A percentile compares a stretch with the other conserved stretches of the same genome.
Conservation (phyloP, 2,113 vertebrate species). For the Chrysochloris asiatica region DNA sequence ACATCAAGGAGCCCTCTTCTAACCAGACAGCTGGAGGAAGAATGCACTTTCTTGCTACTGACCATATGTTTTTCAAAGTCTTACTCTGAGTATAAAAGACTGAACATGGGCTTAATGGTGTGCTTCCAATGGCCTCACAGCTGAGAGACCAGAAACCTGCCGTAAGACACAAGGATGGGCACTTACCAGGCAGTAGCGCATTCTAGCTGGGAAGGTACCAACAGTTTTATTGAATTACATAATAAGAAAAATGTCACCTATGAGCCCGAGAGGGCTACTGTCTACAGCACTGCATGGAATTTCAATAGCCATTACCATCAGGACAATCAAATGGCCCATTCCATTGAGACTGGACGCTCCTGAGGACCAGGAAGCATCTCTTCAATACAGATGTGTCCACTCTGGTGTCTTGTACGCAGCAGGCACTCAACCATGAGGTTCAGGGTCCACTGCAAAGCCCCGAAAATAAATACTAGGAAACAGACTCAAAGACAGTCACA, state of each 20-base stretch:
- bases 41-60: neutral
- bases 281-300: neutral
- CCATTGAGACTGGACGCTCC: neutral
- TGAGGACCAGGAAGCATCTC: neutral
- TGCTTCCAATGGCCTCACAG: neutral
- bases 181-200: neutral
- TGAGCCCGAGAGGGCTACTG: neutral
- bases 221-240: neutral
- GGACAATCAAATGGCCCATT: neutral
- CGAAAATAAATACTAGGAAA: too few species aligned
- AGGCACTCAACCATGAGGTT: neutral
- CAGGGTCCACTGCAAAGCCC: too few species aligned
- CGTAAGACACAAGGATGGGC: too few species aligned
- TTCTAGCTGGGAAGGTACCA: neutral
- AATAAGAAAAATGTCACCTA: neutral
- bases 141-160: constrained; percentile 9
- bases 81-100: too few species aligned
- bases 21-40: neutral
- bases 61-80: neutral
- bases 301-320: neutral
- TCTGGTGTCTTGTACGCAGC: neutral
- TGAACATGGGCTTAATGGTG: neutral
- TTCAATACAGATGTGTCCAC: neutral
- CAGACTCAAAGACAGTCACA: too few species aligned
- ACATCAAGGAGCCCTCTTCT: neutral